Evolutionary conservation across 2,888 invertebrate species (phyloP).

Genomic region (Polymixis lichenea): DNA sequence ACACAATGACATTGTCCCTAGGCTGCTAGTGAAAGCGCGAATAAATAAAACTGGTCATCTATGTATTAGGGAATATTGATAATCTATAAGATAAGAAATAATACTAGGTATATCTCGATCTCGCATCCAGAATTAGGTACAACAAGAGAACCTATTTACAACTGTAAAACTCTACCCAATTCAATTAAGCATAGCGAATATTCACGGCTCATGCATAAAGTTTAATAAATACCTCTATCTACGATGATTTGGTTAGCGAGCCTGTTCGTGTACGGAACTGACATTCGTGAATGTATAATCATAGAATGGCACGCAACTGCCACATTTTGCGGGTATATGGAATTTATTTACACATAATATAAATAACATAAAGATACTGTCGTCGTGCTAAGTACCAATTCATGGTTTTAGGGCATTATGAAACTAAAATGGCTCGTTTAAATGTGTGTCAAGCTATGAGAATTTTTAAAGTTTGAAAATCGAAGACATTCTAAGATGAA

Average conservation of each 20-base stretch:
- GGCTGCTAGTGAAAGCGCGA: not conserved
- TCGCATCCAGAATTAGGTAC: not conserved
- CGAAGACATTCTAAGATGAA: not conserved
- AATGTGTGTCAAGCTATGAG: conserved; percentile 7
- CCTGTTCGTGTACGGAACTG: conserved; percentile 32
- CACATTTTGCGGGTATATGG: conserved; percentile 31
- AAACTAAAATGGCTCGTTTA: conserved; percentile 1
- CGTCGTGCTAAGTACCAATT: conserved; percentile 10
- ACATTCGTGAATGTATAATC: conserved; percentile 33
- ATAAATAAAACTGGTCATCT: not conserved
- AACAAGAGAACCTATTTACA: conserved; percentile 1
- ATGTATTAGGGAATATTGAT: no score
- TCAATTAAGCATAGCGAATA: conserved; percentile 1
- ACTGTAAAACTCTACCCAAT: not conserved
- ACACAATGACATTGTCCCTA: not conserved
- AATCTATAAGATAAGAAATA: not conserved
- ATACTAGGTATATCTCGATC: not conserved
- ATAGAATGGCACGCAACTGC: conserved; percentile 45
- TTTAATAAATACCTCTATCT: conserved; percentile 9
- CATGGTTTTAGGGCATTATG: conserved; percentile 13
- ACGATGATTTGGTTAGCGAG: conserved; percentile 19
- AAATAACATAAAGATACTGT: conserved; percentile 6
- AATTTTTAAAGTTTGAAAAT: not conserved
- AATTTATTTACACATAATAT: conserved; percentile 31
- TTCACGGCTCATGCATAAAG: conserved; percentile 10